Percentiles rank a stretch among this genome's conserved stretches.
These are phyloP conservation scores for Octodonta nipae DNA, from an alignment of 2,888 invertebrate genomes.

Conservation along the genomic window DNA sequence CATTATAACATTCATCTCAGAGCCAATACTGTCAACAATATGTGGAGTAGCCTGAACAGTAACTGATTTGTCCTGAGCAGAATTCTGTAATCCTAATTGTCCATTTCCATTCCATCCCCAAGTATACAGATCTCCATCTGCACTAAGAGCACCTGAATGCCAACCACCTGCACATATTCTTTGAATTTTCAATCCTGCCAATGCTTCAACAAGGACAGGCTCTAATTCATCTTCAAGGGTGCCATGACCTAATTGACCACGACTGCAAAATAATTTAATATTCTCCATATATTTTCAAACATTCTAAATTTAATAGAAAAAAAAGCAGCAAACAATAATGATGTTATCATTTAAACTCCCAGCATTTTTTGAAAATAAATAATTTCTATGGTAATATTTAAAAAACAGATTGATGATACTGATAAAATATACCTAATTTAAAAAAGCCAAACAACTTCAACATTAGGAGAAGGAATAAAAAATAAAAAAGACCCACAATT, in stretches of 20 bases:
- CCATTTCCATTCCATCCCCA: constrained; percentile 90
- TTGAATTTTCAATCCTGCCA: constrained; percentile 60
- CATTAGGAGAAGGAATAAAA: no score
- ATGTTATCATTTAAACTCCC: no score
- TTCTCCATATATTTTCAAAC: neutral
- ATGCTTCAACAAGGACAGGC: constrained; percentile 55
- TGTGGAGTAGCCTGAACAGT: constrained; percentile 38
- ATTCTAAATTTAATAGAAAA: no score
- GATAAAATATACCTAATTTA: no score
- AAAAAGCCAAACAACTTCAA: no score
- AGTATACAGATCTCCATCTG: constrained; percentile 67
- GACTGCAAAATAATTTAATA: constrained; percentile 45
- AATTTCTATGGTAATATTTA: no score
- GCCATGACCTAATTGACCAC: constrained; percentile 79
- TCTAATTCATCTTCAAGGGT: constrained; percentile 46
- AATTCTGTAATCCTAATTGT: constrained; percentile 53
- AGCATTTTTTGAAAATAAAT: no score
- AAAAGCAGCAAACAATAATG: no score
- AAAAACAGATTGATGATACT: no score
- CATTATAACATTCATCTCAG: constrained; percentile 31
- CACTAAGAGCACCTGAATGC: constrained; percentile 70
- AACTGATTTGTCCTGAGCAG: constrained; percentile 28
- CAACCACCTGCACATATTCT: constrained; percentile 71
- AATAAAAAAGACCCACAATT: no score
- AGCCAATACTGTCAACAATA: constrained; percentile 36